Percentiles rank a stretch among this genome's conserved stretches.
phyloP scores from a whole-genome alignment of 1,140 invertebrate genomes.

The Akabosia matsudoensis region DNA sequence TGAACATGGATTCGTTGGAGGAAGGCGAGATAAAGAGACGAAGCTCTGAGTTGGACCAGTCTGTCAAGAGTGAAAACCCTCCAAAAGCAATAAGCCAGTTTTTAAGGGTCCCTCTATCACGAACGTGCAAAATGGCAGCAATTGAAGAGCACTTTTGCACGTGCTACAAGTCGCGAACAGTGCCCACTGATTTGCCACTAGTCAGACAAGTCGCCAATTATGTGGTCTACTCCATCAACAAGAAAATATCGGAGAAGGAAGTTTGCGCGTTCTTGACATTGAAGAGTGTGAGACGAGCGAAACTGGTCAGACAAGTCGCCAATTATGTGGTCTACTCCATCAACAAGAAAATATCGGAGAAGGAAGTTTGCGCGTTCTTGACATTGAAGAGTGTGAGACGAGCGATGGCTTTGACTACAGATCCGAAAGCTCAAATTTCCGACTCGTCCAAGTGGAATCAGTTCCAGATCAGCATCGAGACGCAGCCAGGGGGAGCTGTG shows the following conservation, averaged over 20 bases:
- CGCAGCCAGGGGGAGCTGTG: constrained; percentile 65
- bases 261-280: background rate
- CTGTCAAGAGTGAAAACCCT: background rate
- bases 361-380: background rate
- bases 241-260: background rate
- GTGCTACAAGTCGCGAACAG: background rate
- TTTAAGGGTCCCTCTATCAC: background rate
- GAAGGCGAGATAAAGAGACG: background rate
- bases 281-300: background rate
- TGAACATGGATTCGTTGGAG: constrained; percentile 46
- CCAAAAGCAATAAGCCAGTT: background rate
- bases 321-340: constrained; percentile 1
- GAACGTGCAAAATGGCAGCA: background rate
- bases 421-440: too few relatives aligned
- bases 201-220: constrained; percentile 9
- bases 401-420: too few relatives aligned
- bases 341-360: background rate
- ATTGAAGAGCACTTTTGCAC: constrained; percentile 7
- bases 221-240: background rate
- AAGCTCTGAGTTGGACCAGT: background rate
- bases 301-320: background rate
- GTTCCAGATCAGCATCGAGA: constrained; percentile 50
- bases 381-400: background rate
- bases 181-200: background rate
- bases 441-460: background rate